These are phyloP conservation scores for Myotis daubentonii DNA, from an alignment of 2,797 vertebrate genomes.

Conservation along the genomic window DNA sequence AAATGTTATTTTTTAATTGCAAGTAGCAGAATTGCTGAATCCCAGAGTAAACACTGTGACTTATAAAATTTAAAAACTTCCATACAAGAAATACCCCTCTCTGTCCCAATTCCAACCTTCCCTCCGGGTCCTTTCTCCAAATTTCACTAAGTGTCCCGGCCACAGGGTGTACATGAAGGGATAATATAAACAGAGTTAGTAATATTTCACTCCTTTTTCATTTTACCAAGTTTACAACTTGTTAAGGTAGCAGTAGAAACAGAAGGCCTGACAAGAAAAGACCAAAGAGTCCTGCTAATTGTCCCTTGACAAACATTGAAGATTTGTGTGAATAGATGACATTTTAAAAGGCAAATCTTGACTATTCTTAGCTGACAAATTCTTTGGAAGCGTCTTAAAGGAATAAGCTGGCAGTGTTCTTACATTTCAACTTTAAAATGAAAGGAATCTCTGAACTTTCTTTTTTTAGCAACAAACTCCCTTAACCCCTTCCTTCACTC, in stretches of 20 bases:
- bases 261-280: constrained; percentile 29
- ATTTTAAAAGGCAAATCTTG: constrained; percentile 62
- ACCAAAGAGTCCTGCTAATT: background rate
- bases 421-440: constrained; percentile 64
- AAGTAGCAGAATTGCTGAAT: background rate
- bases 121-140: background rate
- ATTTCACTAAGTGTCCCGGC: background rate
- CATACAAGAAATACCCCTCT: background rate
- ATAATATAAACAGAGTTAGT: background rate
- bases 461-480: constrained; percentile 52
- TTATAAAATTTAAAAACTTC: constrained; percentile 26
- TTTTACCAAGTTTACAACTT: background rate
- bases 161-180: background rate
- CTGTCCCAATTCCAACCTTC: background rate
- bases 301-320: constrained; percentile 30
- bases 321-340: constrained; percentile 47
- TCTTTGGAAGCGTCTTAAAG: constrained; percentile 64
- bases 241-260: background rate
- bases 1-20: constrained; percentile 20
- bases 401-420: constrained; percentile 45
- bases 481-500: background rate
- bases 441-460: constrained; percentile 59
- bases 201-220: constrained; percentile 32
- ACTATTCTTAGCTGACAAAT: constrained; percentile 66
- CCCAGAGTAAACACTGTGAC: background rate